Evolutionary conservation across 2,888 invertebrate species (phyloP).

Genomic region (Aleiodes leptofemur): DNA sequence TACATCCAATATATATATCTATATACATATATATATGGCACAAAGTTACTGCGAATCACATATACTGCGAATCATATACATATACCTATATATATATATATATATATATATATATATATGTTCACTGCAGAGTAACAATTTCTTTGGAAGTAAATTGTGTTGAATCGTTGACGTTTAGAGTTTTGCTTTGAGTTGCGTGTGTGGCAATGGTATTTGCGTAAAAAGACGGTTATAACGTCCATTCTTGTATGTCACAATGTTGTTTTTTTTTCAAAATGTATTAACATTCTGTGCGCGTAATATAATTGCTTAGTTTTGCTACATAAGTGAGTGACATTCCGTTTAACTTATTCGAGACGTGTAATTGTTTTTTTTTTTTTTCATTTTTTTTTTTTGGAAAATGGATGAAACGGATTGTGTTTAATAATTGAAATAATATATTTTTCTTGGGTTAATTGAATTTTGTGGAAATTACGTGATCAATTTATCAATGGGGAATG

Average conservation of each 20-base stretch:
- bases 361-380: neutral
- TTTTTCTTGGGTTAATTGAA: no score
- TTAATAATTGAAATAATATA: neutral
- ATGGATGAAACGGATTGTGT: neutral
- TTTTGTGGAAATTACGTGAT: slow-evolving; percentile 7
- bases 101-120: no score
- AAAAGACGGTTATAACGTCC: slow-evolving; percentile 32
- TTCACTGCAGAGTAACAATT: slow-evolving; percentile 40
- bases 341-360: neutral
- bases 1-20: neutral
- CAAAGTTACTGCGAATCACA: slow-evolving; percentile 41
- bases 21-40: no score
- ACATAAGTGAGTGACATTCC: slow-evolving; percentile 14
- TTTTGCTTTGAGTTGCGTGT: no score
- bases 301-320: slow-evolving; percentile 19
- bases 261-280: neutral
- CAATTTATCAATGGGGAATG: slow-evolving; percentile 1
- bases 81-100: no score
- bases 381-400: neutral
- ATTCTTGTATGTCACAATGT: slow-evolving; percentile 12
- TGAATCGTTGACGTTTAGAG: slow-evolving; percentile 25
- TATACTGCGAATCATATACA: no score
- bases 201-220: slow-evolving; percentile 34
- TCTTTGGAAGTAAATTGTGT: slow-evolving; percentile 50
- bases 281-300: slow-evolving; percentile 32